Base-by-base conservation (phyloP, 2,888 invertebrate species). In the Iselma pallidipennis region DNA sequence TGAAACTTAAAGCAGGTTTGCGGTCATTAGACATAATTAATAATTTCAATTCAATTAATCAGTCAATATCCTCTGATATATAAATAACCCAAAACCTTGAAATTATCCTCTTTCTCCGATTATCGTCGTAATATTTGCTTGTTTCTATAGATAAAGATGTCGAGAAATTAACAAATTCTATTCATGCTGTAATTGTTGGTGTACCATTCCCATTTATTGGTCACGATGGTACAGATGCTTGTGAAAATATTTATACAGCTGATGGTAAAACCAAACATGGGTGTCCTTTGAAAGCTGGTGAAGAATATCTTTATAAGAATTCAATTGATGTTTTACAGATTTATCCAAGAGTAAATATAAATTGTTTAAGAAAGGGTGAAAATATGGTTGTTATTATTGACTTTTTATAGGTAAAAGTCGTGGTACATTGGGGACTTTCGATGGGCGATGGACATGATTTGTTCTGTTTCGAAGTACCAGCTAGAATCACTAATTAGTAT, bases 151-250 rank as follows among this genome's bases (percentile, higher is more conserved):
- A 84, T 0, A 77, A 79, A 12, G 87, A 90, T 65, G 73, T 87
- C n/a, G 57, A 75, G 0, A 79, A 78, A 0, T 55, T 92, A 49
- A 85, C 55, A 49, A 90, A 89, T 61, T 77, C 81, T 7, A 92
- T 93, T 5, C 80, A 78, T 63, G 94, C 90, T 0, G 80, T 83
- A 0, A 83, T 92, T 16, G 75, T 86, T 2, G 88, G 87, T 0
- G 75, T 91, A 0, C 83, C 85, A 0, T 74, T 94, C 54, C 93
- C 94, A 0, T 93, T 92, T 76, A 75, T 91, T 9, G 93, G 94
- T 7, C 91, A 92, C 12, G 90, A 93, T 76, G 89, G 89, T 10
- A 83, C 81, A 23, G 84, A 86, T 54, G 88, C 91, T 28, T 93
- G 93, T 72, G 82, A 84, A 21, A 85, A 88, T 68, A 80, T 94